Base-by-base conservation (phyloP, 2,113 vertebrate genomes). In the Machaerirhynchus nigripectus region DNA sequence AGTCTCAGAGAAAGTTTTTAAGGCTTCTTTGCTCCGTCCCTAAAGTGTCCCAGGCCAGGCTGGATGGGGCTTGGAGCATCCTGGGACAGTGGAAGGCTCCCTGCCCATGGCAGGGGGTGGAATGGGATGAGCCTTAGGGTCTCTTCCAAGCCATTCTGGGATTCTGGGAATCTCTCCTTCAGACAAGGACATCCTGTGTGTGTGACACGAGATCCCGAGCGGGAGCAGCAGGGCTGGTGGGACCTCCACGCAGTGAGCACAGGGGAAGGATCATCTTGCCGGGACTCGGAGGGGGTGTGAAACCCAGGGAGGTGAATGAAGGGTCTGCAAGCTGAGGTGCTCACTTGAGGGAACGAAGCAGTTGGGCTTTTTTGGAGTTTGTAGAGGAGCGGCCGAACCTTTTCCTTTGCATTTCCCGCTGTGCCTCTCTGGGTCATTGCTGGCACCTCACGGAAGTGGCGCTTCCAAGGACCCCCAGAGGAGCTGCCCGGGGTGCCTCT, bases 401-500 rank as follows among this genome's bases (percentile, higher is more conserved):
- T 31, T 27, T 40, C 7, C 11, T 15, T 18, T 0, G 9, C 3
- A 0, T 0, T 5, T 52, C 11, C 3, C 9, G 14, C 31, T 4
- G 19, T 1, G 1, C 6, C 7, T 24, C 23, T 12, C 33, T 0
- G 2, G 50, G n/a, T 15, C 2, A 0, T 3, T 0, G 5, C 28
- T 46, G 82, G n/a, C 42, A 13, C 49, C 30, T 18, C 0, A 0
- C 2, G 16, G 17, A 8, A 8, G 44, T 7, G 49, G 28, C 28
- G 6, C 4, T 2, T 16, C 22, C n/a, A 8, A 23, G 57, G n/a
- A 23, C 1, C 17, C 28, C 0, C 0, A 0, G 20, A 42, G 18
- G 37, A 56, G 26, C 28, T 23, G 14, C 7, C 39, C 55, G 7
- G 68, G 50, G 50, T 7, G 7, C 4, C 18, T 3, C 22, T 7